Evolutionary conservation across 2,113 vertebrate genomes (phyloP), one percentile per base, ranked within the genome.

Genomic region (Struthio camelus): DNA sequence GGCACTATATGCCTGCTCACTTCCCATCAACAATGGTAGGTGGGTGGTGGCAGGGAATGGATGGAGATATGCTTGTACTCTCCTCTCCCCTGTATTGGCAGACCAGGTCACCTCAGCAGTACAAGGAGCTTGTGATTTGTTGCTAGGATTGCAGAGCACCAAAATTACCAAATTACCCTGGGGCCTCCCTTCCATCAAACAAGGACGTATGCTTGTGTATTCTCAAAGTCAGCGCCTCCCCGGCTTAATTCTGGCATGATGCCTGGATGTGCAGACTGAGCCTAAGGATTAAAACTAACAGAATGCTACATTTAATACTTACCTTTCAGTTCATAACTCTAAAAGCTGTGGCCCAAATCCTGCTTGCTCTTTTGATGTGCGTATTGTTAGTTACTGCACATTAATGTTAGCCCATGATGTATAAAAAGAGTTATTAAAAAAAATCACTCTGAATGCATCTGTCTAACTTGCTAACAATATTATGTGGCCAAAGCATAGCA

Each of bases 221-320:
- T 65, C 85, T 89, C 75, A 84, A 93, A 28, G 10, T 96, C 44
- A 36, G 22, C 80, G 64, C 67, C 76, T 85, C 87, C 50, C 11
- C 40, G 59, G 38, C 80, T 62, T 71, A 44, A 67, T 38, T 59
- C 79, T 95, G 89, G 76, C 54, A 2, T 1, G 15, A 34, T 4
- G 42, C 91, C 87, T 48, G 28, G 42, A 88, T 30, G n/a, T 67
- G 72, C 78, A 86, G 88, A 89, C 79, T 44, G 58, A 93, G 81
- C 89, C 3, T 24, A 90, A 30, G 27, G 54, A 91, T 91, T 93
- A 64, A 90, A 96, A 89, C 65, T 59, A 91, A 77, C 54, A 83
- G 89, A 95, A 93, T 83, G 10, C 75, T 44, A 46, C 50, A 64
- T 71, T 93, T 90, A 83, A 22, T 94, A 56, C 86, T 95, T 79